Evolutionary conservation across 2,888 invertebrate genomes (phyloP), one percentile per base, ranked within the genome.

Genomic region (Lasioglossum figueresi): DNA sequence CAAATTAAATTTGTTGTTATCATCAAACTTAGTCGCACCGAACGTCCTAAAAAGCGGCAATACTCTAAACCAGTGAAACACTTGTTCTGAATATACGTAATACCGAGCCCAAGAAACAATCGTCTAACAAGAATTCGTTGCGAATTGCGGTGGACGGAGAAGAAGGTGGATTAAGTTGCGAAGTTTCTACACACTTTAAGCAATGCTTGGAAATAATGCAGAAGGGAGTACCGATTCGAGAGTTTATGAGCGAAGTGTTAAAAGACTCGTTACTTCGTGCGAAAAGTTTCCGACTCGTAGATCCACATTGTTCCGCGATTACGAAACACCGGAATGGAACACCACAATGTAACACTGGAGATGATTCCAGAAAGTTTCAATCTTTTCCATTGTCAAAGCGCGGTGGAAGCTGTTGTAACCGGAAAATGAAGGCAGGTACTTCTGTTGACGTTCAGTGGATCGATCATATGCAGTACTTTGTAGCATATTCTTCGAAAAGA

Each of bases 181-280:
- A 78, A 85, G 82, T 73, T 88, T 48, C 78, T 78, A 68, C 75
- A 79, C 82, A 59, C 48, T n/a, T n/a, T 37, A 14, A 63, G 72
- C 70, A 77, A 72, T 74, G 73, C 37, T 66, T 48, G 40, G 75
- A 80, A 75, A 85, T 79, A 86, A 82, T 80, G 77, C 40, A 72
- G 66, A 75, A 48, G 68, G 66, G 48, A 56, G 74, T 76, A 77
- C 71, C 68, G 52, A 59, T 82, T 82, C 45, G 59, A 73, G 72
- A 70, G 82, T 86, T 79, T 86, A 82, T 68, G 86, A 86, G 75
- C 45, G 56, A 76, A 74, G 75, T 56, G 82, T 80, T 81, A 85
- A 70, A 85, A 48, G 34, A 77, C 71, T 71, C 48, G 37, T 76
- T 68, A 16, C 37, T 76, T 66, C 85, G 68, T 48, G 75, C 40